phyloP scores from a whole-genome alignment of 1,140 invertebrate genomes.

The Carposina sasakii region DNA sequence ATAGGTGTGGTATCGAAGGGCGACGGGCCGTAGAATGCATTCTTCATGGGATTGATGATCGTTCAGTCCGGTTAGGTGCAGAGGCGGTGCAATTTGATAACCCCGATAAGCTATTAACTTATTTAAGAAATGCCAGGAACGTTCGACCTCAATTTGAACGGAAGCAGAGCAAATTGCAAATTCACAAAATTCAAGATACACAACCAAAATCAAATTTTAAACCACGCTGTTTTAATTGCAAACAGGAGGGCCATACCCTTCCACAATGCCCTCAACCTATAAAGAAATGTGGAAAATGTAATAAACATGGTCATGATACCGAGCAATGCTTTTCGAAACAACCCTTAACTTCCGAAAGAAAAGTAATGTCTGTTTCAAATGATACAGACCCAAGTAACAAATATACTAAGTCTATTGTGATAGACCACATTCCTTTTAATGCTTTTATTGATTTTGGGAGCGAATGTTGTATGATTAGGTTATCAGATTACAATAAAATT shows the following conservation, averaged over 20 bases:
- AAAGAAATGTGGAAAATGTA: constrained; percentile 9
- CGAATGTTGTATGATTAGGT: no score
- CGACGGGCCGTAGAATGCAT: background rate
- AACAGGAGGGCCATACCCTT: constrained; percentile 2
- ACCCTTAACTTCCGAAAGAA: constrained; percentile 1
- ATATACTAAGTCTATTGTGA: no score
- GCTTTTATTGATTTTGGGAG: no score
- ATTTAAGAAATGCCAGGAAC: background rate
- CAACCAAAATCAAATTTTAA: background rate
- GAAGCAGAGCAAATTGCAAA: background rate
- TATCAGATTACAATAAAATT: constrained; percentile 9
- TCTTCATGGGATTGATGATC: constrained; percentile 1
- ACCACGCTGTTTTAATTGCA: constrained; percentile 10
- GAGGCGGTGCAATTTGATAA: background rate
- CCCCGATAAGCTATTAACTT: background rate
- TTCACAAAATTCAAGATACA: background rate
- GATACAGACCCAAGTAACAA: no score
- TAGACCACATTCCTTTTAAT: no score
- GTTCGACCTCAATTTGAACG: background rate
- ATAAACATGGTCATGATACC: constrained; percentile 4
- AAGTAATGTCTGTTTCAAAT: no score
- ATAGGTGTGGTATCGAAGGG: background rate
- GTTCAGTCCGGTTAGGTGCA: background rate
- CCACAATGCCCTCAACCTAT: constrained; percentile 1
- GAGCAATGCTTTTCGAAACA: constrained; percentile 5